Evolutionary conservation across 2,113 vertebrate genomes (phyloP).

Genomic region (cattle (Bos taurus)): DNA sequence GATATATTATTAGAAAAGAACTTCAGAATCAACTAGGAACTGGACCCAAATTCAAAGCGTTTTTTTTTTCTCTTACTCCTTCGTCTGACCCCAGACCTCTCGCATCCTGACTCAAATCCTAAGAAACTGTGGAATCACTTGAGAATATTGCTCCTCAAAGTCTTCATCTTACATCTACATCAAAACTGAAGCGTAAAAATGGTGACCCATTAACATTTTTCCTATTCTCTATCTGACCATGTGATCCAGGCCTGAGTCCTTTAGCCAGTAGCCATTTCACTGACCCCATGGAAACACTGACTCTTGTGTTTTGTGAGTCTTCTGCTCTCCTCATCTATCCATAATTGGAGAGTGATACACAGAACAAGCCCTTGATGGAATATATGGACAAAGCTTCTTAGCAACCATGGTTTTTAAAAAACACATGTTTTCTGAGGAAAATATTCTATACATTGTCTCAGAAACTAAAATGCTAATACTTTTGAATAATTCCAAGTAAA

Average conservation of each 20-base stretch:
- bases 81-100: neutral
- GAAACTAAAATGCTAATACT: neutral
- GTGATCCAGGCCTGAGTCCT: neutral
- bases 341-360: neutral
- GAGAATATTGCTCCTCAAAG: neutral
- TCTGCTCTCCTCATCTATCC: neutral
- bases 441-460: neutral
- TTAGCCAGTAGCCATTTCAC: neutral
- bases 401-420: neutral
- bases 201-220: neutral
- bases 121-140: neutral
- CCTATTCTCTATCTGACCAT: neutral
- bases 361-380: neutral
- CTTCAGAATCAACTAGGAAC: neutral
- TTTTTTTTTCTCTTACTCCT: neutral
- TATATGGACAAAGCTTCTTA: neutral
- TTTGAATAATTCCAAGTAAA: slow-evolving; percentile 7
- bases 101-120: neutral
- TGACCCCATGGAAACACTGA: neutral
- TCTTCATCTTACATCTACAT: neutral
- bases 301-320: neutral
- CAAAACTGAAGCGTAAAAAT: neutral
- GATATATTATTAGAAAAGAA: neutral
- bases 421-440: neutral
- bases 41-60: neutral